These are phyloP conservation scores for Sclerurus mexicanus DNA, from an alignment of 2,113 vertebrate genomes.

Conservation along the genomic window DNA sequence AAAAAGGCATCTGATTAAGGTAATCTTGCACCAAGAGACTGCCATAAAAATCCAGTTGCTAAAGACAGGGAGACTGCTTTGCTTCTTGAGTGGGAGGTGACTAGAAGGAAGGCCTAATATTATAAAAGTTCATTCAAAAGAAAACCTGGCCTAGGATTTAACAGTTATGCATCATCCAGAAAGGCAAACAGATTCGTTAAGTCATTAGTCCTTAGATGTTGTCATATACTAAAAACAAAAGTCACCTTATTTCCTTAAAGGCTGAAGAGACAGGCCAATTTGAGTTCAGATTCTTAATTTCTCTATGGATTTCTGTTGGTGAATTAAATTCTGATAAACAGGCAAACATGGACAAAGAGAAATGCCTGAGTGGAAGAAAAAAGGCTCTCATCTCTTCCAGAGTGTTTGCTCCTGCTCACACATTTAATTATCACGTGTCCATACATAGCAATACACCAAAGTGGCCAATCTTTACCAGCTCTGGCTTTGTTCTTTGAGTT, in stretches of 20 bases:
- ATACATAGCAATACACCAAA: background rate
- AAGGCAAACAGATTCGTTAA: background rate
- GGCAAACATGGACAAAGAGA: background rate
- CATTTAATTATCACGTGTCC: background rate
- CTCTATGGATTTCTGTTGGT: background rate
- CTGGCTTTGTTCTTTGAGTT: background rate
- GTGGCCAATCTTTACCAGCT: background rate
- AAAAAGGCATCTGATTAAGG: background rate
- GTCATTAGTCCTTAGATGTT: background rate
- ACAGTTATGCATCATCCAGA: background rate
- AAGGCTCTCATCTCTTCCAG: background rate
- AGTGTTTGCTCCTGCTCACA: background rate
- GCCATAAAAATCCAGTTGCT: background rate
- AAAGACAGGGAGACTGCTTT: background rate
- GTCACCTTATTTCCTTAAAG: background rate
- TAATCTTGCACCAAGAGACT: background rate
- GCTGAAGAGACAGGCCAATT: background rate
- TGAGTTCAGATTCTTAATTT: background rate
- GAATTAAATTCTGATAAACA: background rate
- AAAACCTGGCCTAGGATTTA: background rate
- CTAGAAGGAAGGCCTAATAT: background rate
- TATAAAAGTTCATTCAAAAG: background rate
- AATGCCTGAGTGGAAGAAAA: background rate
- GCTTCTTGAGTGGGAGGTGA: background rate
- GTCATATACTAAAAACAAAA: background rate